These are phyloP conservation scores for Galeruca laticollis DNA, from an alignment of 2,888 invertebrate species.

Conservation along the genomic window DNA sequence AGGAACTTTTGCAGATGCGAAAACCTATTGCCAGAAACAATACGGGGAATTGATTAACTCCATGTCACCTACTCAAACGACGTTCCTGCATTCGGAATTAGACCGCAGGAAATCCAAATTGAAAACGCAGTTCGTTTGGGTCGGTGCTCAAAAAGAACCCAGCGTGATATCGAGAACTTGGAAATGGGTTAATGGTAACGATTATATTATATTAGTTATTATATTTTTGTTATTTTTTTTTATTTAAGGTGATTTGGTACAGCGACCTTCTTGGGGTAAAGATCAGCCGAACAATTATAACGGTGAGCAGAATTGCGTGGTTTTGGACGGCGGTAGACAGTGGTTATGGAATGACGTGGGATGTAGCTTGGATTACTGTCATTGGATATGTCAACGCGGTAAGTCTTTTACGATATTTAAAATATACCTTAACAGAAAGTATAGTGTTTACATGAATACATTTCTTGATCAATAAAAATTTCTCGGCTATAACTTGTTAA, in stretches of 20 bases:
- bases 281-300: constrained; percentile 97
- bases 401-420: constrained; percentile 61
- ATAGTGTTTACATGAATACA: too few relatives aligned
- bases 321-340: constrained; percentile 87
- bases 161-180: constrained; percentile 85
- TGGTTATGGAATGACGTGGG: constrained; percentile 97
- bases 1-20: constrained; percentile 85
- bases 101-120: constrained; percentile 83
- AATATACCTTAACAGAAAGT: too few relatives aligned
- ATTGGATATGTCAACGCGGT: constrained; percentile 95
- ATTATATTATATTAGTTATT: neutral
- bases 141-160: constrained; percentile 90
- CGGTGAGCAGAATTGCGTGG: constrained; percentile 95
- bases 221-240: neutral
- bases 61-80: constrained; percentile 70
- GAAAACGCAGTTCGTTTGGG: constrained; percentile 91
- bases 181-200: constrained; percentile 90
- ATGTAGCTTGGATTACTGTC: constrained; percentile 91
- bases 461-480: too few relatives aligned
- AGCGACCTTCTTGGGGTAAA: constrained; percentile 89
- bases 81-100: constrained; percentile 81
- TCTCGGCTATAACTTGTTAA: too few relatives aligned
- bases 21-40: constrained; percentile 76
- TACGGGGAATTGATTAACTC: constrained; percentile 81
- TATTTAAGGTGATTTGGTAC: constrained; percentile 72